A percentile compares a stretch with the other conserved stretches of the same genome.
phyloP scores from a whole-genome alignment of 2,113 vertebrate genomes.

The Tringa solitaria region DNA sequence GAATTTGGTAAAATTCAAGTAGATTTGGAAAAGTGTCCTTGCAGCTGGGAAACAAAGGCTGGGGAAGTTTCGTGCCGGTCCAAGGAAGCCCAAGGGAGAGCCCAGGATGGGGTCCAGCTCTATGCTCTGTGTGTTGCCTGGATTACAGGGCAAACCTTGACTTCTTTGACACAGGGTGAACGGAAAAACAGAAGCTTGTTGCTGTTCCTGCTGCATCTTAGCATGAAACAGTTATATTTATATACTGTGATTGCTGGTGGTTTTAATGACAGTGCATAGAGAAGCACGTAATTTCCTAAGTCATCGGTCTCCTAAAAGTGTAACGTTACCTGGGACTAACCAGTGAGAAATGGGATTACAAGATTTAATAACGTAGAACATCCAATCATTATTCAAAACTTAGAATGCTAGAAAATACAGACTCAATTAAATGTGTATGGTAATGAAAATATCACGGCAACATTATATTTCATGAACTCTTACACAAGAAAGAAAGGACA shows the following conservation, averaged over 20 bases:
- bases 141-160: neutral
- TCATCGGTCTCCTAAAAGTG: neutral
- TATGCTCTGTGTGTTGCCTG: neutral
- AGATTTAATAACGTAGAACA: neutral
- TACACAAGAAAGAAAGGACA: neutral
- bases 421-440: neutral
- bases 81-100: neutral
- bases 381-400: neutral
- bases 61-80: neutral
- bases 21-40: neutral
- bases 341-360: neutral
- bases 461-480: neutral
- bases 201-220: neutral
- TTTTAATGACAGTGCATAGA: neutral
- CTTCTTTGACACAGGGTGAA: neutral
- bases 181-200: neutral
- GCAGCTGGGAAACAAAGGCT: neutral
- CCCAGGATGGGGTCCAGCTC: neutral
- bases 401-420: neutral
- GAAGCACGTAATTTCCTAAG: neutral
- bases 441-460: neutral
- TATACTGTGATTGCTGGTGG: neutral
- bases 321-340: neutral
- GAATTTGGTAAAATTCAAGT: neutral
- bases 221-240: neutral